These are phyloP conservation scores for Parauchenoglanis punctatus DNA, from an alignment of 2,797 vertebrate species.

Conservation along the genomic window DNA sequence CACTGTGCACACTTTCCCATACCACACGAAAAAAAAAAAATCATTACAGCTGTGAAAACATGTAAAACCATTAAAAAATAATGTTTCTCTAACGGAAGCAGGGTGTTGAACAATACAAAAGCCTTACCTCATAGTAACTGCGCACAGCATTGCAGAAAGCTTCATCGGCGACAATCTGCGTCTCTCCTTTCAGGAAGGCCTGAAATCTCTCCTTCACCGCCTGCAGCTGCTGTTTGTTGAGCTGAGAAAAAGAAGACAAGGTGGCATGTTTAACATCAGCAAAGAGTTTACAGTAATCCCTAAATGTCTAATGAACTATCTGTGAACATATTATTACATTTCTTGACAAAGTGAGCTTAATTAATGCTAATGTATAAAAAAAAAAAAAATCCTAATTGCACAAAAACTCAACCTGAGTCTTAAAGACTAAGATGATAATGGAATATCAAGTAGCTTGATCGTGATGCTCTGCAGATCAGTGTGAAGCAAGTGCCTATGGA, in stretches of 20 bases:
- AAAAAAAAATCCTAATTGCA: not conserved
- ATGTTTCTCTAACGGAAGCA: not conserved
- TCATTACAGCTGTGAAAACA: not conserved
- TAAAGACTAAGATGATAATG: not conserved
- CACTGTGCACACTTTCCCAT: not conserved
- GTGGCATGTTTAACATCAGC: slow-evolving; percentile 4
- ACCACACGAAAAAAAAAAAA: not conserved
- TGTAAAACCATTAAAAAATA: not conserved
- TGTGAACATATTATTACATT: not conserved
- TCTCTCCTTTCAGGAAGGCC: slow-evolving; percentile 92
- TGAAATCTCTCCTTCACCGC: slow-evolving; percentile 88
- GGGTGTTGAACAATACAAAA: not conserved
- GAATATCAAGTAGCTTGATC: not conserved
- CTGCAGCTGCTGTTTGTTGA: slow-evolving; percentile 94
- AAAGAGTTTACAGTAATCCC: not conserved
- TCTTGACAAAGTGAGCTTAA: not conserved
- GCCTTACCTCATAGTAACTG: slow-evolving; percentile 91
- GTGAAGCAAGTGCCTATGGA: not conserved
- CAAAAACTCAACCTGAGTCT: not conserved
- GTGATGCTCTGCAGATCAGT: not conserved
- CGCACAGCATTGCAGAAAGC: slow-evolving; percentile 95
- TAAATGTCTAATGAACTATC: not conserved
- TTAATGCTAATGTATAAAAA: slow-evolving; percentile 3
- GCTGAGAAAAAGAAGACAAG: slow-evolving; percentile 68
- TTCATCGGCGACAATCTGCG: slow-evolving; percentile 92